Base-by-base conservation (phyloP, 2,888 invertebrate genomes). In the Cephus runcator region DNA sequence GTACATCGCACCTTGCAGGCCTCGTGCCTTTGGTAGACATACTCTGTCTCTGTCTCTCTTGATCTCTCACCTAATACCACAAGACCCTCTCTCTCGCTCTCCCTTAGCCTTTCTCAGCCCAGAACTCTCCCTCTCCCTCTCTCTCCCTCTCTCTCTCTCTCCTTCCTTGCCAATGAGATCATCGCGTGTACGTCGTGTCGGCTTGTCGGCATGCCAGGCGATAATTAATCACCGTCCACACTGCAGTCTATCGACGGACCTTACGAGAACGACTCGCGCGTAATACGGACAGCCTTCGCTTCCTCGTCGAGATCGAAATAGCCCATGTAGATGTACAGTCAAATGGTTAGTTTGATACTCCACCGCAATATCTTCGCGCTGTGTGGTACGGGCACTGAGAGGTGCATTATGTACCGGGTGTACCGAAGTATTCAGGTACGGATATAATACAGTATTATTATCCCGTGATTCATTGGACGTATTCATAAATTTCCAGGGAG, bases 401-500 rank as follows among this genome's bases (percentile, higher is more conserved):
- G 23, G 56, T 56, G 23, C 3, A 56, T 56, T 56, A 56, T 56
- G 23, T 56, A 56, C 56, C 56, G 9, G 56, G 56, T 56, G 56
- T 56, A 71, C 71, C 33, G 11, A 71, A 31, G 71, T 71, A 71
- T 71, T 33, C 33, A 34, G 23, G 12, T 12, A 31, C 12, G 11
- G 4, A 31, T 79, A 81, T 56, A 56, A 56, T 80, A 80, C 79
- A 78, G 86, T 85, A 87, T 88, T 88, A 89, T 89, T 89, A 89
- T 88, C 88, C 86, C 85, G 84, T 89, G 88, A 89, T 89, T 89
- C 88, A 89, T 89, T 86, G 87, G 85, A 80, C 85, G 88, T 85
- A 88, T 89, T 89, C 88, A 89, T 89, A 89, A 88, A 87, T 86
- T 88, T 87, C 83, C 81, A 81, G 82, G 35, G n/a, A 30, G 82